Percentiles rank a stretch among this genome's conserved stretches.
phyloP scores from a whole-genome alignment of 2,113 vertebrate genomes.

The Alosa alosa region DNA sequence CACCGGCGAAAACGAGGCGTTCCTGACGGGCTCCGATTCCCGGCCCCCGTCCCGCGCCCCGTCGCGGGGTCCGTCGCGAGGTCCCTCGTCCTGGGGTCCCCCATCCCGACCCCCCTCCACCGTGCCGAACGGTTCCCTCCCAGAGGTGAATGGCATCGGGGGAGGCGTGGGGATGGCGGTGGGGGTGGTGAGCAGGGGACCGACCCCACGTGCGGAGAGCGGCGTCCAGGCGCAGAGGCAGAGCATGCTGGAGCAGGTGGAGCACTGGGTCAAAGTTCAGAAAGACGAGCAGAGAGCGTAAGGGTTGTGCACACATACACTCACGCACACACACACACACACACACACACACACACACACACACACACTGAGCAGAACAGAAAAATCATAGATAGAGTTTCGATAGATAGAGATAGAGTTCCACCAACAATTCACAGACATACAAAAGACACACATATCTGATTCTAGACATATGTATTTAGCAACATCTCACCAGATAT shows the following conservation, averaged over 20 bases:
- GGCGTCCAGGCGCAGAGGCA: slow-evolving; percentile 80
- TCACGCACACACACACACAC: not conserved
- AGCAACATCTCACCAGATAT: too few species aligned
- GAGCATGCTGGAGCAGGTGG: slow-evolving; percentile 83
- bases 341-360: not conserved
- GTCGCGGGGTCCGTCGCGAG: slow-evolving; percentile 57
- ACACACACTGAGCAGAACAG: not conserved
- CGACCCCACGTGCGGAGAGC: slow-evolving; percentile 63
- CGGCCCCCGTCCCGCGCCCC: slow-evolving; percentile 65
- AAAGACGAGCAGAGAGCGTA: slow-evolving; percentile 85
- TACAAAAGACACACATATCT: too few species aligned
- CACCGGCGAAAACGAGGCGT: slow-evolving; percentile 40
- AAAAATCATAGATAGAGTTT: too few species aligned
- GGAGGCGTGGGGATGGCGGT: slow-evolving; percentile 43
- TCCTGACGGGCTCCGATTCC: slow-evolving; percentile 62
- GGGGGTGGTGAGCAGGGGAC: slow-evolving; percentile 71
- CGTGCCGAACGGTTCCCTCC: slow-evolving; percentile 77
- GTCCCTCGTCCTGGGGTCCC: not conserved
- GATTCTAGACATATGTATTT: too few species aligned
- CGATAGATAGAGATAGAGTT: too few species aligned
- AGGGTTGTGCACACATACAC: slow-evolving; percentile 46
- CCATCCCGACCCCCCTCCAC: slow-evolving; percentile 51
- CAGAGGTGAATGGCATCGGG: slow-evolving; percentile 84
- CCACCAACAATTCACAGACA: too few species aligned
- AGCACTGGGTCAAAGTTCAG: slow-evolving; percentile 89